Percentiles rank a stretch among this genome's conserved stretches.
Evolutionary conservation across 2,888 invertebrate species (phyloP).

Genomic region (Lasioglossum pauxillum): DNA sequence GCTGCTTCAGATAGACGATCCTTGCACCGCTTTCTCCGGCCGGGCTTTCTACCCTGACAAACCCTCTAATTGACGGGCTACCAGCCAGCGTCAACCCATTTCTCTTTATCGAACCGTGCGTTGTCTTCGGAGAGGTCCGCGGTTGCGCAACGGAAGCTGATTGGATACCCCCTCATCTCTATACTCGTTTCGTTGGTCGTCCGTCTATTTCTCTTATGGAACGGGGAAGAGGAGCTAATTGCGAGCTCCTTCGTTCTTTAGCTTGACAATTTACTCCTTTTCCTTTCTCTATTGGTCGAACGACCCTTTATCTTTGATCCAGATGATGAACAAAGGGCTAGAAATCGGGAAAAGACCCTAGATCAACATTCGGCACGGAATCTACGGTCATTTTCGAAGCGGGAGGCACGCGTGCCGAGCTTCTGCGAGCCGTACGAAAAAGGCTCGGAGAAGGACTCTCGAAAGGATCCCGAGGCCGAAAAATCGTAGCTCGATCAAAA

Average conservation of each 20-base stretch:
- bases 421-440: background rate
- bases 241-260: background rate
- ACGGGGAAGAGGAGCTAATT: background rate
- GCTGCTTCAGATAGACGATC: conserved; percentile 7
- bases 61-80: background rate
- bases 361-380: conserved; percentile 22
- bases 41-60: background rate
- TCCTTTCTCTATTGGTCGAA: background rate
- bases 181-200: background rate
- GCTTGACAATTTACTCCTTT: background rate
- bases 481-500: conserved; percentile 50
- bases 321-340: too few relatives aligned
- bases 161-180: background rate
- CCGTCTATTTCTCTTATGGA: background rate
- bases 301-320: too few relatives aligned
- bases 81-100: background rate
- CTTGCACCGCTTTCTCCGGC: background rate
- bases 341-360: too few relatives aligned
- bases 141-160: background rate
- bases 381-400: background rate
- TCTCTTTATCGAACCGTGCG: background rate
- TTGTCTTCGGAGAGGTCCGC: background rate
- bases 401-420: conserved; percentile 28
- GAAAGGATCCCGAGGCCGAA: conserved; percentile 11
- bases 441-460: background rate